Percentiles rank a stretch among this genome's conserved stretches.
Conservation (phyloP, 2,113 vertebrate species). For the Amazona guildingii region DNA sequence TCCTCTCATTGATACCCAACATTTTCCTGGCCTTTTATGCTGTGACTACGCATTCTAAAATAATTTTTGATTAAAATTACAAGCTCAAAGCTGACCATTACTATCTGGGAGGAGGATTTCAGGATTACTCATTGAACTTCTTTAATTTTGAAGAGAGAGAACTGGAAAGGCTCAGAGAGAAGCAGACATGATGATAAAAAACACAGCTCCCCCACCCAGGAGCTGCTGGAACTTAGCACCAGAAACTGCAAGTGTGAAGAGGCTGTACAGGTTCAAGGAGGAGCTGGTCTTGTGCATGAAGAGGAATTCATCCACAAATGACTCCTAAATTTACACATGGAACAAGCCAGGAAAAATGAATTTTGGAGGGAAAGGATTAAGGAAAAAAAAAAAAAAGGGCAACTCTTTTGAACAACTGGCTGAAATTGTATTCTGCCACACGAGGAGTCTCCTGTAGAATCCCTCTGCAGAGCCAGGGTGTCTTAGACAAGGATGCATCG, state of each 20-base stretch:
- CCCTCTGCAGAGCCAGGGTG: neutral
- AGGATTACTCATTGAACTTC: neutral
- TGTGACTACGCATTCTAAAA: neutral
- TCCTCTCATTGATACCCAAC: neutral
- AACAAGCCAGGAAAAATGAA: neutral
- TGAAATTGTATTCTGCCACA: neutral
- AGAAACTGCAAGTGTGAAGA: neutral
- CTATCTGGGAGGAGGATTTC: neutral
- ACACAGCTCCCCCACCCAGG: neutral
- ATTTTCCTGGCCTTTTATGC: neutral
- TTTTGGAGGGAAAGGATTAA: too few relatives aligned
- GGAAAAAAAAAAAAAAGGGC: rapidly evolving
- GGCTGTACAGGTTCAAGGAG: too few relatives aligned
- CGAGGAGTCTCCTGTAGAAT: neutral
- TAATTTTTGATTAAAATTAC: neutral
- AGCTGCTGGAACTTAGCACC: neutral
- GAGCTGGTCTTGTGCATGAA: neutral
- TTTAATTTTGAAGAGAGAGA: neutral
- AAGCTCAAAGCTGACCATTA: neutral
- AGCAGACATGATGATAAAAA: neutral
- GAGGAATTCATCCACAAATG: neutral
- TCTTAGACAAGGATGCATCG: rapidly evolving
- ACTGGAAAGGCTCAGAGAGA: neutral
- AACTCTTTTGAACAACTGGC: neutral
- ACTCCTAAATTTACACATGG: neutral